Evolutionary conservation across 2,797 vertebrate genomes (phyloP).

Genomic region (Hozukius guyotensis): DNA sequence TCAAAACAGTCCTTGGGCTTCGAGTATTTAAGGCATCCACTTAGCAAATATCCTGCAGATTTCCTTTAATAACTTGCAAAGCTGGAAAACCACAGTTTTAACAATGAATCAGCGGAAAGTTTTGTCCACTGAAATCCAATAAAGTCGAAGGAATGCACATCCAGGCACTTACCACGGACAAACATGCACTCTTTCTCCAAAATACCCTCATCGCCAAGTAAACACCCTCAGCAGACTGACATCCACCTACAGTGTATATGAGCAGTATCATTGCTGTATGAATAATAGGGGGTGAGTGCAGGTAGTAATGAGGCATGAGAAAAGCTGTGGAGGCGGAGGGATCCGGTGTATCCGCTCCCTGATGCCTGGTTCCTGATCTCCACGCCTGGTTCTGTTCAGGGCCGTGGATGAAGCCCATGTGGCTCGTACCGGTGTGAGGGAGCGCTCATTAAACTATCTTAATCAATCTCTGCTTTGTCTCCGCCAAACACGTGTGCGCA

Average conservation of each 20-base stretch:
- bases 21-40: slow-evolving; percentile 32
- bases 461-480: slow-evolving; percentile 51
- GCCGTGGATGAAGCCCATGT: slow-evolving; percentile 26
- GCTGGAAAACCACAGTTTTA: slow-evolving; percentile 36
- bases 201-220: too few species aligned
- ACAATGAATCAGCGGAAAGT: slow-evolving; percentile 51
- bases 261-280: slow-evolving; percentile 14
- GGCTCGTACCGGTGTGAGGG: slow-evolving; percentile 25
- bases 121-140: slow-evolving; percentile 41
- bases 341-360: slow-evolving; percentile 22
- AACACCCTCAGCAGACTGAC: slow-evolving; percentile 36
- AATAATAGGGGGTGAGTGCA: slow-evolving; percentile 36
- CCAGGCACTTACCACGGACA: slow-evolving; percentile 1
- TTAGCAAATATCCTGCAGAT: neutral
- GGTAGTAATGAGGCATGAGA: slow-evolving; percentile 64
- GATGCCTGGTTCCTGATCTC: slow-evolving; percentile 27
- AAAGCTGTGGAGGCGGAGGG: slow-evolving; percentile 16
- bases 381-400: slow-evolving; percentile 47
- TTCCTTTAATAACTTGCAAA: slow-evolving; percentile 1
- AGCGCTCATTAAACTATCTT: slow-evolving; percentile 51
- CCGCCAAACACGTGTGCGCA: slow-evolving; percentile 11
- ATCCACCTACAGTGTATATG: slow-evolving; percentile 10
- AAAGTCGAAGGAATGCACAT: slow-evolving; percentile 37
- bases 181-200: neutral
- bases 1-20: slow-evolving; percentile 2